Conservation (phyloP, 2,888 invertebrate genomes). For the Aphidius colemani region DNA sequence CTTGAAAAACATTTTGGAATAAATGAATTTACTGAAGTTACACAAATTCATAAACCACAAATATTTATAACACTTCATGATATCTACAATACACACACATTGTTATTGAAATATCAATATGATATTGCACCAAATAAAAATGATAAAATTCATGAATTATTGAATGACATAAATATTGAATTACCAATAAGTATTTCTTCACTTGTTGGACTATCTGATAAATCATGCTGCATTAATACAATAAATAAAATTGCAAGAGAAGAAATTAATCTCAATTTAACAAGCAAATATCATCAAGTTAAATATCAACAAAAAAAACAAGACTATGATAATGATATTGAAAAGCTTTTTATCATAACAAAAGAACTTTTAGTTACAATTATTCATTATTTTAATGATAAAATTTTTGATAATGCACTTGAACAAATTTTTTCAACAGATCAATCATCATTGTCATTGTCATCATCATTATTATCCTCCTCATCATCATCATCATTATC, state of each 20-base stretch:
- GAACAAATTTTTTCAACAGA: constrained; percentile 45
- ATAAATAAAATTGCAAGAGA: constrained; percentile 66
- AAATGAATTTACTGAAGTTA: constrained; percentile 77
- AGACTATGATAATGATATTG: constrained; percentile 64
- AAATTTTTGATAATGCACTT: constrained; percentile 54
- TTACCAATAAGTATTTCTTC: constrained; percentile 61
- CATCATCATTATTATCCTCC: too few species aligned
- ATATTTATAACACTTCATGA: constrained; percentile 74
- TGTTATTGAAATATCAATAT: constrained; percentile 71
- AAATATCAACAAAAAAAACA: constrained; percentile 63
- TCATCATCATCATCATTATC: too few species aligned
- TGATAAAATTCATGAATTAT: constrained; percentile 71
- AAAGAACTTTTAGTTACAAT: constrained; percentile 76
- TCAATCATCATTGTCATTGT: constrained; percentile 38
- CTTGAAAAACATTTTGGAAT: constrained; percentile 74
- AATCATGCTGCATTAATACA: constrained; percentile 62
- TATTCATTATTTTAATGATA: constrained; percentile 67
- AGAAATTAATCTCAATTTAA: constrained; percentile 72
- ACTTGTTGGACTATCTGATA: constrained; percentile 57
- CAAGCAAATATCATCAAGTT: constrained; percentile 70
- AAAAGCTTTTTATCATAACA: constrained; percentile 73
- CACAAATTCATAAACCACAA: constrained; percentile 72
- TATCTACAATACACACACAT: constrained; percentile 73
- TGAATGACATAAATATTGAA: constrained; percentile 67
- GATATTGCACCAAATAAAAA: constrained; percentile 69